Evolutionary conservation across 2,113 vertebrate species (phyloP).

Genomic region (Labeo catla): DNA sequence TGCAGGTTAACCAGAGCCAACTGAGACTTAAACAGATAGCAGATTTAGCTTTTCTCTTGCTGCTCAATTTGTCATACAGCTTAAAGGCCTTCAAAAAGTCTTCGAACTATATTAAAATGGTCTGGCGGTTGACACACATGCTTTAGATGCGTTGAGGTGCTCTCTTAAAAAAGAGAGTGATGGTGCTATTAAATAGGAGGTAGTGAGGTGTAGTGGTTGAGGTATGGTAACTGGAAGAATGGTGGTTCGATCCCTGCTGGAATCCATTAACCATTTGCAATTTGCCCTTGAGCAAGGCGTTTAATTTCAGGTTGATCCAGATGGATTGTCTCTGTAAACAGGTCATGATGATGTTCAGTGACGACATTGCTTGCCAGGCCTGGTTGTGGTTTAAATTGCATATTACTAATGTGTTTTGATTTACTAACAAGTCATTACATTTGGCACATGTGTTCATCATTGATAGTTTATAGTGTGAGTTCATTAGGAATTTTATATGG

Average conservation of each 20-base stretch:
- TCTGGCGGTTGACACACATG: neutral
- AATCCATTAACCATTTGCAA: neutral
- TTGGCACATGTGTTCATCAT: neutral
- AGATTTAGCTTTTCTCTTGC: neutral
- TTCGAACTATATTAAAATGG: neutral
- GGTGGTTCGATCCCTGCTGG: neutral
- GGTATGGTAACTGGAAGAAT: neutral
- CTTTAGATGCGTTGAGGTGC: neutral
- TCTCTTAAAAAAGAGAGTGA: neutral
- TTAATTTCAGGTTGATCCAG: neutral
- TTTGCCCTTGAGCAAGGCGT: neutral
- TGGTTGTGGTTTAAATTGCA: neutral
- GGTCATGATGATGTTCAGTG: neutral
- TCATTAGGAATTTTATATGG: neutral
- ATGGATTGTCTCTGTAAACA: neutral
- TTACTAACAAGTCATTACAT: neutral
- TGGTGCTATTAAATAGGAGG: neutral
- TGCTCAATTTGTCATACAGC: conserved; percentile 12
- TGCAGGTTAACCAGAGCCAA: conserved; percentile 17
- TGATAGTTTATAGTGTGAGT: neutral
- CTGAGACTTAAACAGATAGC: conserved; percentile 1
- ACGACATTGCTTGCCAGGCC: neutral
- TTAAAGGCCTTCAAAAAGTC: neutral
- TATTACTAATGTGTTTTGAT: neutral
- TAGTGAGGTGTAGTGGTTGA: neutral